Evolutionary conservation across 2,113 vertebrate species (phyloP), one percentile per base, ranked within the genome.

Genomic region (Tetrax tetrax): DNA sequence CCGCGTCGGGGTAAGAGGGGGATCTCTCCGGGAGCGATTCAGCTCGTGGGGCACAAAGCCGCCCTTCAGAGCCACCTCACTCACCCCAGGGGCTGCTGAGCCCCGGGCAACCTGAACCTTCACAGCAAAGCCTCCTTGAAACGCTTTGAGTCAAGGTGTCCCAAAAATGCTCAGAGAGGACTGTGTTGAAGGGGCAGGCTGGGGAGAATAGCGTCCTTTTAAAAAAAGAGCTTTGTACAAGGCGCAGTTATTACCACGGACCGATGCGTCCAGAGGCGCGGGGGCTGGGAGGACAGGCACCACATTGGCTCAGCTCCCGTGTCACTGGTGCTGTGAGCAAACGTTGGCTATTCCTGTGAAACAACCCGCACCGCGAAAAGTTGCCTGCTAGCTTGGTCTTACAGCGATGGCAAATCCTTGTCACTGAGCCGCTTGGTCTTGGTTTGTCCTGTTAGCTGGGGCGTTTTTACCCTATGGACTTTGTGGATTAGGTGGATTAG

Each of bases 241-340:
- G 19, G n/a, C 0, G 0, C 24, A n/a, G 15, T 31, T 68, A 21
- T 24, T 51, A 45, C 63, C 1, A 12, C 25, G 75, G 19, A 84
- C 19, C 8, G 12, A 10, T 10, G 27, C 1, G 4, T 29, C 21
- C 48, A 7, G 60, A 19, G 31, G 21, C 3, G 3, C 45, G 37
- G 38, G 16, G 51, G 31, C 27, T 29, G 27, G 63, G 59, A 38
- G 37, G 70, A 61, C 59, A 66, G 69, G 47, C 31, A 31, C 41
- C 28, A 8, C 5, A 1, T 4, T 7, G 14, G 24, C 48, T 29
- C 18, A 33, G 35, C 24, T 21, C 56, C 53, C 19, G 0, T 0
- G 1, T 41, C 45, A 14, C 16, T 10, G 6, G 25, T 33, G 43
- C 45, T 31, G 2, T 47, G 22, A 45, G 50, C n/a, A 66, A 56